phyloP scores from a whole-genome alignment of 1,140 invertebrate species.

The Ctenoplectra terminalis region DNA sequence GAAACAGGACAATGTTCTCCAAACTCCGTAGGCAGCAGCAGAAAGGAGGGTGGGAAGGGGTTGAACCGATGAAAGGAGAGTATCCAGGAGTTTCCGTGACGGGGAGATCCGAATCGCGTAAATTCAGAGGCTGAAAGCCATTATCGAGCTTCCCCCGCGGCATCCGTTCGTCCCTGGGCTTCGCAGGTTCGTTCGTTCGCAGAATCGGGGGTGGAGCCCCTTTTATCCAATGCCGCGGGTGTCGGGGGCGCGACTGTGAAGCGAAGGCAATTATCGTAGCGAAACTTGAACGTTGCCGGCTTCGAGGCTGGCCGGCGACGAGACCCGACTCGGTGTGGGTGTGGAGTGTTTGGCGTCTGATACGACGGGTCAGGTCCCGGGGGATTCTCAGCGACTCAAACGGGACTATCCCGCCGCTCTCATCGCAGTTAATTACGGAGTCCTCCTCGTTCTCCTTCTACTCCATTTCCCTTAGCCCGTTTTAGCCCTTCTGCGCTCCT shows the following conservation, averaged over 20 bases:
- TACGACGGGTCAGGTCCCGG: constrained; percentile 77
- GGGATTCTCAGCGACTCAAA: constrained; percentile 79
- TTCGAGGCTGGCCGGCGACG: constrained; percentile 55
- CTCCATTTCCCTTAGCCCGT: constrained; percentile 52
- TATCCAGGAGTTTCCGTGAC: constrained; percentile 51
- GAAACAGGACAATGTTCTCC: constrained; percentile 1
- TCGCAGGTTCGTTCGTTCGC: constrained; percentile 44
- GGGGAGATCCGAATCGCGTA: constrained; percentile 55
- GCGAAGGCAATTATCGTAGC: constrained; percentile 81
- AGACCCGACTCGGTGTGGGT: constrained; percentile 63
- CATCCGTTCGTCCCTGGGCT: constrained; percentile 7
- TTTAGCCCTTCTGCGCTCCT: constrained; percentile 36
- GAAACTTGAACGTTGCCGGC: constrained; percentile 77
- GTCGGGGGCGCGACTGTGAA: constrained; percentile 74
- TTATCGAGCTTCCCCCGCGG: constrained; percentile 56
- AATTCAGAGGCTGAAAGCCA: constrained; percentile 63
- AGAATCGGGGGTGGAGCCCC: constrained; percentile 24
- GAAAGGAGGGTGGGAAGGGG: background rate
- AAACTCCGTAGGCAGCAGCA: background rate
- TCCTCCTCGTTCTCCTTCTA: constrained; percentile 70
- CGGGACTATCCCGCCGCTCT: constrained; percentile 71
- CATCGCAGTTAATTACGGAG: constrained; percentile 79
- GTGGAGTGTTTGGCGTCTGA: constrained; percentile 77
- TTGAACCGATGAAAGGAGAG: constrained; percentile 31
- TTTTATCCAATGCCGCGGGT: constrained; percentile 64